Evolutionary conservation across 2,797 vertebrate species (phyloP).

Genomic region (Dromococcyx pavoninus): DNA sequence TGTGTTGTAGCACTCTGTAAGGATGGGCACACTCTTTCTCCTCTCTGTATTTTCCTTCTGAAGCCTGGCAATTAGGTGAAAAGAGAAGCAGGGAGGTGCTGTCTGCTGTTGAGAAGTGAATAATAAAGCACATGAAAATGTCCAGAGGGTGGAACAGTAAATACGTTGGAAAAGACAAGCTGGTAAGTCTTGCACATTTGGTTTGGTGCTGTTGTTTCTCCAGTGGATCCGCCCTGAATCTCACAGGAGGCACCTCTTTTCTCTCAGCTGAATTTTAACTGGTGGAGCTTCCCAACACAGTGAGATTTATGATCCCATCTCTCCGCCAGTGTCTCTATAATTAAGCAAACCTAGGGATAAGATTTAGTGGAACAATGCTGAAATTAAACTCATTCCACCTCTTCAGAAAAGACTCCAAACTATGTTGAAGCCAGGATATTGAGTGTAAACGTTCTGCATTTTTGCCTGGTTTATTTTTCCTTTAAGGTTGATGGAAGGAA

Average conservation of each 20-base stretch:
- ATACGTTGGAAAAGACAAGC: not conserved
- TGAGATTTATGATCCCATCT: not conserved
- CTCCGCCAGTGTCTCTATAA: conserved; percentile 24
- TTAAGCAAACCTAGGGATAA: conserved; percentile 55
- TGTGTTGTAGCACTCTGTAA: not conserved
- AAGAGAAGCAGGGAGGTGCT: not conserved
- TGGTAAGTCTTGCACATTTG: not conserved
- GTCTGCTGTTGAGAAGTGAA: not conserved
- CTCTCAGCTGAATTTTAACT: conserved; percentile 14
- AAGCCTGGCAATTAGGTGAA: not conserved
- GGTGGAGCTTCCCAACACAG: not conserved
- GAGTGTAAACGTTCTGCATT: not conserved
- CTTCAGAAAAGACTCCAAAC: conserved; percentile 13
- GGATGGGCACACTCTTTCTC: fast-evolving
- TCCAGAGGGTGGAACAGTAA: not conserved
- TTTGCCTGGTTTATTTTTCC: not conserved
- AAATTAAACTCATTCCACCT: conserved; percentile 36
- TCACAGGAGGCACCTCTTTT: not conserved
- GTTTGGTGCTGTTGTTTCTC: not conserved
- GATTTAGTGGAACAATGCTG: conserved; percentile 41
- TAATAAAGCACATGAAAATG: not conserved
- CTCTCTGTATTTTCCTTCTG: not conserved
- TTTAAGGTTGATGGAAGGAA: not conserved
- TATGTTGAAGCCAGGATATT: not conserved
- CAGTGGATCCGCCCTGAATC: not conserved